Conservation (phyloP, 2,113 vertebrate genomes). For the Leucosticte australis region DNA sequence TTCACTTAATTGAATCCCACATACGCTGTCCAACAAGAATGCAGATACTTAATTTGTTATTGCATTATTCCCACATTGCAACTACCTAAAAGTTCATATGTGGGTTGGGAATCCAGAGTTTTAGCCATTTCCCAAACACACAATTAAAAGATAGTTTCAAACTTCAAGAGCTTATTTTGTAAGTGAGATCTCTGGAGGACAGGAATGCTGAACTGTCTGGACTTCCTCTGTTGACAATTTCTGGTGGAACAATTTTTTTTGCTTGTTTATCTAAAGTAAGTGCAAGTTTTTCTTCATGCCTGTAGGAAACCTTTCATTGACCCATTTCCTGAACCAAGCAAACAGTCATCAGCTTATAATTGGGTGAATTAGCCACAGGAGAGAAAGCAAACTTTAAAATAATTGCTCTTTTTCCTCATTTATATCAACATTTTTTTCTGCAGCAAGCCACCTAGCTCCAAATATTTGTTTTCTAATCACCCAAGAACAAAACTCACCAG, state of each 20-base stretch:
- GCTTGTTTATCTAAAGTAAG: not conserved
- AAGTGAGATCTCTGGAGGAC: not conserved
- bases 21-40: not conserved
- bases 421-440: not conserved
- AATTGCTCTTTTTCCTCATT: not conserved
- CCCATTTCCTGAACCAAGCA: conserved; percentile 32
- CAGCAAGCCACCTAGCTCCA: not conserved
- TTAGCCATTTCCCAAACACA: not conserved
- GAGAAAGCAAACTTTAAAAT: conserved; percentile 49
- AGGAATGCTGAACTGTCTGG: not conserved
- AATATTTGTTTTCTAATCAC: conserved; percentile 28
- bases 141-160: not conserved
- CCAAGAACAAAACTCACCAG: not conserved
- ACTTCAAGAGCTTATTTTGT: not conserved
- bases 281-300: conserved; percentile 13
- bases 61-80: not conserved
- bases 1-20: not conserved
- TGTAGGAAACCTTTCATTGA: conserved; percentile 31
- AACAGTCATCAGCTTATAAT: conserved; percentile 38
- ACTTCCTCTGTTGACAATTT: not conserved
- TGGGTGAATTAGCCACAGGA: conserved; percentile 47
- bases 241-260: not conserved
- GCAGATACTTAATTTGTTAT: not conserved
- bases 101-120: not conserved
- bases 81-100: not conserved